phyloP scores from a whole-genome alignment of 2,888 invertebrate species.

The Amitus sp. region DNA sequence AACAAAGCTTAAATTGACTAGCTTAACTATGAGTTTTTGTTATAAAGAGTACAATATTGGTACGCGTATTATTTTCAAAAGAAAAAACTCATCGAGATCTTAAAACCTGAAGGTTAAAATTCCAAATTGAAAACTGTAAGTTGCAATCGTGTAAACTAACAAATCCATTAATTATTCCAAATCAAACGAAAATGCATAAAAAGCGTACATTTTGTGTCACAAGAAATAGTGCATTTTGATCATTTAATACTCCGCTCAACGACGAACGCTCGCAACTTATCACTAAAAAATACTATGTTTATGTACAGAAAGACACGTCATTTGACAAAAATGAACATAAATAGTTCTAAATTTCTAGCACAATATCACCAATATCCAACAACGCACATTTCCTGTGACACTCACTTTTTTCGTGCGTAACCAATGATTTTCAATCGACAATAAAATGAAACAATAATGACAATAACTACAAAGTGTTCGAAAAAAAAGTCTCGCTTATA shows the following conservation, averaged over 20 bases:
- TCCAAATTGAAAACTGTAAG: too few species aligned
- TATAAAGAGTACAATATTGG: constrained; percentile 22
- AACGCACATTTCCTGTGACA: constrained; percentile 14
- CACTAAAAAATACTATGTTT: not conserved
- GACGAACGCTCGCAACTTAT: not conserved
- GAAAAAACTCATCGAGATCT: not conserved
- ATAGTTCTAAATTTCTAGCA: constrained; percentile 9
- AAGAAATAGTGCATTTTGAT: not conserved
- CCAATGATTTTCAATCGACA: constrained; percentile 6
- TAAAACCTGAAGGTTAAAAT: too few species aligned
- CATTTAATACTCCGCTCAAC: not conserved
- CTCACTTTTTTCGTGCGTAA: constrained; percentile 7
- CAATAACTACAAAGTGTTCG: constrained; percentile 31
- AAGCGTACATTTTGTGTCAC: not conserved
- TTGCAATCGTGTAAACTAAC: not conserved
- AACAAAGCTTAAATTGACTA: constrained; percentile 30
- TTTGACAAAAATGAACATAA: not conserved
- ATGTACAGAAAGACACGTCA: constrained; percentile 1
- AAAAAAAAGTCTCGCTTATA: constrained; percentile 37
- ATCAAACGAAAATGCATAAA: not conserved
- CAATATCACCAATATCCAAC: constrained; percentile 1
- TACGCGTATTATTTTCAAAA: constrained; percentile 7
- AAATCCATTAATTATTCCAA: too few species aligned
- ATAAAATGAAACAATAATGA: too few species aligned
- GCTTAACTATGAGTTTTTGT: constrained; percentile 33